Percentiles rank a stretch among this genome's conserved stretches.
phyloP scores from a whole-genome alignment of 2,888 invertebrate genomes.

The Halictus quadricinctus region DNA sequence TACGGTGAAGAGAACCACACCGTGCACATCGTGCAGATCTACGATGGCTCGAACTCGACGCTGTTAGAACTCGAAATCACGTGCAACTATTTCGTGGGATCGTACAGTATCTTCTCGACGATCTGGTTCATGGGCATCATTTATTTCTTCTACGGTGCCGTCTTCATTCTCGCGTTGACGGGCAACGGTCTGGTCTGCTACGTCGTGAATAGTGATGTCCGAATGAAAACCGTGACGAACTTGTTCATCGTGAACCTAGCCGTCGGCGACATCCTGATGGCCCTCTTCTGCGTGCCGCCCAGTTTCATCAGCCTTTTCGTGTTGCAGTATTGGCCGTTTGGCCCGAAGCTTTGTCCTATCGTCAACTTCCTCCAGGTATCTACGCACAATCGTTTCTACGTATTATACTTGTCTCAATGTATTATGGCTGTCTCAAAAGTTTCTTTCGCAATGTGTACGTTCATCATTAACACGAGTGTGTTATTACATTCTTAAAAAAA shows the following conservation, averaged over 20 bases:
- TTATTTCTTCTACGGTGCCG: conserved; percentile 88
- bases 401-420: too few relatives aligned
- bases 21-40: neutral
- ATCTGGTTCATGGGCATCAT: conserved; percentile 86
- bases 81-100: conserved; percentile 48
- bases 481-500: too few relatives aligned
- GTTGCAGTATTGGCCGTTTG: conserved; percentile 95
- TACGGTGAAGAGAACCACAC: neutral
- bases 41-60: conserved; percentile 25
- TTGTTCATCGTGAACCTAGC: conserved; percentile 95
- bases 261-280: conserved; percentile 94
- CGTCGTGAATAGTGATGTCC: conserved; percentile 91
- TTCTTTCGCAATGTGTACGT: too few relatives aligned
- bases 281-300: conserved; percentile 95
- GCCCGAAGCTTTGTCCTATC: conserved; percentile 90
- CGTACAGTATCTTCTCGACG: conserved; percentile 78
- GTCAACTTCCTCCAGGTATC: conserved; percentile 90
- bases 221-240: conserved; percentile 96
- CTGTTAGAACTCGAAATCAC: neutral
- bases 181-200: conserved; percentile 93
- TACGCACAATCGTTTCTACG: conserved; percentile 11
- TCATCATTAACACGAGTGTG: too few relatives aligned
- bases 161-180: conserved; percentile 88
- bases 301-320: conserved; percentile 92
- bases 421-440: too few relatives aligned